phyloP scores from a whole-genome alignment of 1,140 invertebrate genomes.

The Papilio glaucus region DNA sequence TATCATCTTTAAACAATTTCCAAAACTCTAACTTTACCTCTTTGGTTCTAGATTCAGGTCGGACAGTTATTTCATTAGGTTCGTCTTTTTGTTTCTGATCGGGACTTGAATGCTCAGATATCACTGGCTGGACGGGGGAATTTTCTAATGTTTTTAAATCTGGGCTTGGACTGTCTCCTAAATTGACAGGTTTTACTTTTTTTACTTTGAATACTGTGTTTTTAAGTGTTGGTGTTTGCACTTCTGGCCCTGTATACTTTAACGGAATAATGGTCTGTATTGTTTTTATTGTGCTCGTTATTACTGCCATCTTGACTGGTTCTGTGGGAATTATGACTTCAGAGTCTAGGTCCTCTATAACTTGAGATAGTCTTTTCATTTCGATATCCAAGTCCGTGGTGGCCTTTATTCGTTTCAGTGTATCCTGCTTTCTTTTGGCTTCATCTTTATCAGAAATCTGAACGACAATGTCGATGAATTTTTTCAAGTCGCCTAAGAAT shows the following conservation, averaged over 20 bases:
- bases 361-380: slow-evolving; percentile 74
- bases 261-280: slow-evolving; percentile 49
- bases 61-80: slow-evolving; percentile 28
- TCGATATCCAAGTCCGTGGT: slow-evolving; percentile 71
- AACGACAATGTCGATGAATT: slow-evolving; percentile 68
- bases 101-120: slow-evolving; percentile 43
- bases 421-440: slow-evolving; percentile 62
- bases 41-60: slow-evolving; percentile 45
- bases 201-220: slow-evolving; percentile 69
- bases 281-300: slow-evolving; percentile 51
- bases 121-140: slow-evolving; percentile 39
- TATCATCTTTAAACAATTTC: slow-evolving; percentile 80
- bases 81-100: slow-evolving; percentile 48
- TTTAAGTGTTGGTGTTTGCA: slow-evolving; percentile 57
- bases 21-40: slow-evolving; percentile 73
- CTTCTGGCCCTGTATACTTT: slow-evolving; percentile 48
- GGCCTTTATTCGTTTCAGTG: slow-evolving; percentile 54
- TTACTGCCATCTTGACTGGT: slow-evolving; percentile 49
- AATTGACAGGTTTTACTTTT: slow-evolving; percentile 71
- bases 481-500: slow-evolving; percentile 74
- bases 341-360: slow-evolving; percentile 72
- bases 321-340: slow-evolving; percentile 49
- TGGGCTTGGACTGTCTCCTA: slow-evolving; percentile 49
- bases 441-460: slow-evolving; percentile 60
- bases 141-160: slow-evolving; percentile 50